Evolutionary conservation across 2,888 invertebrate species (phyloP).

Genomic region (Arrhopalites spinosus): DNA sequence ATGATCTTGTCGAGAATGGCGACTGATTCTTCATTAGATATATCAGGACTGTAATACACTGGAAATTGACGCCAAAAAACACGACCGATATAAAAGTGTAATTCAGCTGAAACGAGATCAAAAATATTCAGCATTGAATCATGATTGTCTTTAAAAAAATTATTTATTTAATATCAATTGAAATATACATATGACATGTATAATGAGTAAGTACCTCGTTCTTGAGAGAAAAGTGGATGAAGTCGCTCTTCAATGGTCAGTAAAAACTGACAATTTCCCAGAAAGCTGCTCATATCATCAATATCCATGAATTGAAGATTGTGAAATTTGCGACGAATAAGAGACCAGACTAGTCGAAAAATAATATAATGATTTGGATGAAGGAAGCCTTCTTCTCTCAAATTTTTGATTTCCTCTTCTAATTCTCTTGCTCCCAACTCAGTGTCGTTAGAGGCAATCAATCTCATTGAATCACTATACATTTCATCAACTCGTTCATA

Average conservation of each 20-base stretch:
- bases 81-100: constrained; percentile 21
- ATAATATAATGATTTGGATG: constrained; percentile 27
- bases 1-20: constrained; percentile 20
- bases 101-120: neutral
- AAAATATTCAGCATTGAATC: neutral
- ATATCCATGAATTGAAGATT: neutral
- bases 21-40: neutral
- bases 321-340: constrained; percentile 2
- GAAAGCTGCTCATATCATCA: neutral
- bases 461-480: neutral
- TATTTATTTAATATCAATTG: neutral
- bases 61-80: constrained; percentile 10
- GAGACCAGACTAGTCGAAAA: constrained; percentile 9
- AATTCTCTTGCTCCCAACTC: neutral
- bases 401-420: neutral
- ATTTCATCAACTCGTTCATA: constrained; percentile 1
- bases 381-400: neutral
- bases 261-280: constrained; percentile 21
- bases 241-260: constrained; percentile 2
- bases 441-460: neutral
- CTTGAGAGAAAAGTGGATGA: neutral
- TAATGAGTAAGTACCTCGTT: constrained; percentile 19
- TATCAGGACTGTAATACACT: neutral
- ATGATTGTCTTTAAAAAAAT: neutral
- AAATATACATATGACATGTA: too few species aligned